These are phyloP conservation scores for Diprion similis DNA, from an alignment of 1,140 invertebrate genomes.

Conservation along the genomic window DNA sequence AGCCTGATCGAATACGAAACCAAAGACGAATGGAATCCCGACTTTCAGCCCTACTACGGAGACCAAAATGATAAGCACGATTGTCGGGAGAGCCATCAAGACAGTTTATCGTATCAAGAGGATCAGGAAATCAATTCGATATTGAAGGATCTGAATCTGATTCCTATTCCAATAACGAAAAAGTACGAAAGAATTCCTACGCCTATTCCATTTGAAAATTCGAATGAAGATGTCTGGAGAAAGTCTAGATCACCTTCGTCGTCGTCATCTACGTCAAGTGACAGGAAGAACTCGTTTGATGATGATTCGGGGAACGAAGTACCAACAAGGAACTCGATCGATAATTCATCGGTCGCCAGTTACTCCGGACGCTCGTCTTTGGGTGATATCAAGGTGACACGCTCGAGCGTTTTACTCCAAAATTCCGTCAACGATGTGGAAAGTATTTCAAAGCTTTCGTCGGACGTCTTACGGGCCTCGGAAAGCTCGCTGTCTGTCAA, in stretches of 20 bases:
- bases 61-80: not conserved
- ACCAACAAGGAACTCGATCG: constrained; percentile 30
- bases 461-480: constrained; percentile 21
- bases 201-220: constrained; percentile 41
- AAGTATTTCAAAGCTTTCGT: constrained; percentile 18
- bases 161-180: constrained; percentile 9
- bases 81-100: not conserved
- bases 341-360: constrained; percentile 30
- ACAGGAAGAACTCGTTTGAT: constrained; percentile 40
- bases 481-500: not conserved
- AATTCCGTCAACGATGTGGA: constrained; percentile 30
- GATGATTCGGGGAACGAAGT: constrained; percentile 51
- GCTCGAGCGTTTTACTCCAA: constrained; percentile 22
- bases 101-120: not conserved
- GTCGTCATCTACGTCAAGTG: constrained; percentile 38
- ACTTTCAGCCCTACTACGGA: not conserved
- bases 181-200: constrained; percentile 50
- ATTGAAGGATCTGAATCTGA: not conserved
- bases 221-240: constrained; percentile 35
- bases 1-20: constrained; percentile 27
- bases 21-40: not conserved
- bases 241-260: constrained; percentile 19
- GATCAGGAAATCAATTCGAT: not conserved
- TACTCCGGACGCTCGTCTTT: constrained; percentile 34
- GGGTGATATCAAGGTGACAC: not conserved